Conservation (phyloP, 1,140 invertebrate species). For the Drosophila cardini region DNA sequence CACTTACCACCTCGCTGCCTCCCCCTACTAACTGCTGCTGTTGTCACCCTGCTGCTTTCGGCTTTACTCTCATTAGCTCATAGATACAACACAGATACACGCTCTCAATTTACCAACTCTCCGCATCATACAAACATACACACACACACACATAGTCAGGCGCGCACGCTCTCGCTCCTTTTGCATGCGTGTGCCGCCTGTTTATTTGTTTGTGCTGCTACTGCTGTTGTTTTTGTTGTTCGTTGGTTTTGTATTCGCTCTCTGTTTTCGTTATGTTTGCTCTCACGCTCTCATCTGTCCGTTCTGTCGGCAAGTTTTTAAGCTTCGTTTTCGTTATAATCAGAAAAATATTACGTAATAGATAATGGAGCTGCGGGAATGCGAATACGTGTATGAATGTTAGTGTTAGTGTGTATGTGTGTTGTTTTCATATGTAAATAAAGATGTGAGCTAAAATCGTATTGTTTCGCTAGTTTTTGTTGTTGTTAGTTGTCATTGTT, state of each 20-base stretch:
- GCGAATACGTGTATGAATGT: slow-evolving; percentile 26
- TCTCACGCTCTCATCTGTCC: slow-evolving; percentile 13
- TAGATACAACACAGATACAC: slow-evolving; percentile 8
- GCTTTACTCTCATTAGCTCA: slow-evolving; percentile 18
- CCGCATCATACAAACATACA: slow-evolving; percentile 33
- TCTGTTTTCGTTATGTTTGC: slow-evolving; percentile 57
- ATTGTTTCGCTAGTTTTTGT: slow-evolving; percentile 28
- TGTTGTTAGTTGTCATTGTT: slow-evolving; percentile 17
- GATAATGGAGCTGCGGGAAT: slow-evolving; percentile 65
- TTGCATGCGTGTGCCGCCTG: slow-evolving; percentile 42
- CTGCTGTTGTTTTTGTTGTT: slow-evolving; percentile 38
- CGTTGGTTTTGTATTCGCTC: slow-evolving; percentile 21
- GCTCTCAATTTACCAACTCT: slow-evolving; percentile 55
- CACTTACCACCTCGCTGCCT: background rate
- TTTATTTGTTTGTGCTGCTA: slow-evolving; percentile 47
- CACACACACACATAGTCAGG: background rate
- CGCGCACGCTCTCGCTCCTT: slow-evolving; percentile 12
- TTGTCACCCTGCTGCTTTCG: slow-evolving; percentile 6
- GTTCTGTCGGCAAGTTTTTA: slow-evolving; percentile 58
- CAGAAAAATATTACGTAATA: slow-evolving; percentile 81
- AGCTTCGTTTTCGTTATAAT: slow-evolving; percentile 77
- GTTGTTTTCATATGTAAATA: slow-evolving; percentile 42
- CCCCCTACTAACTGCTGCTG: background rate
- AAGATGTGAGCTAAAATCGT: slow-evolving; percentile 47
- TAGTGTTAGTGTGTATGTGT: slow-evolving; percentile 10